phyloP scores from a whole-genome alignment of 2,888 invertebrate genomes.

The Morinoia aosen region DNA sequence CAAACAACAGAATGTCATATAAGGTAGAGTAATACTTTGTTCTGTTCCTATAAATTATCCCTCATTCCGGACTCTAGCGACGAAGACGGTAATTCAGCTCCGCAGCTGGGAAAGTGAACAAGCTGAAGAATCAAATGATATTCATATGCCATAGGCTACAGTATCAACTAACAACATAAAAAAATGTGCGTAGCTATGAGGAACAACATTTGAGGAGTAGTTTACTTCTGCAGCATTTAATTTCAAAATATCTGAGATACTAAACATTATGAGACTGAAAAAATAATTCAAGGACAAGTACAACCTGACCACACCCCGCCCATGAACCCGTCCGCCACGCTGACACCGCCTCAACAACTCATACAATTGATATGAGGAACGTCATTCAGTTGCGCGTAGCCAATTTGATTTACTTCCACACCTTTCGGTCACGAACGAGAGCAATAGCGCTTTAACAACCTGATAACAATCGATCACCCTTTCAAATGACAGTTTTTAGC shows the following conservation, averaged over 20 bases:
- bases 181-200: background rate
- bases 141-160: background rate
- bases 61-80: too few relatives aligned
- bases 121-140: background rate
- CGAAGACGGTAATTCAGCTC: too few relatives aligned
- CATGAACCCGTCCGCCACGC: background rate
- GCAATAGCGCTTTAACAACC: too few relatives aligned
- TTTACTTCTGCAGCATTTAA: background rate
- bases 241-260: background rate
- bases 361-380: too few relatives aligned
- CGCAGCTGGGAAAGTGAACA: background rate
- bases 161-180: background rate
- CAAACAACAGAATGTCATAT: too few relatives aligned
- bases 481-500: too few relatives aligned
- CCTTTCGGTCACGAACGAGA: too few relatives aligned
- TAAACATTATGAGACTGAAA: background rate
- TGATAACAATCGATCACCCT: too few relatives aligned
- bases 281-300: background rate
- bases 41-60: too few relatives aligned
- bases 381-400: too few relatives aligned
- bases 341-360: background rate
- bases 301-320: background rate
- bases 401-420: too few relatives aligned
- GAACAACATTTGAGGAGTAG: background rate
- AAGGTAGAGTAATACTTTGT: too few relatives aligned